Percentiles rank a stretch among this genome's conserved stretches.
These are phyloP conservation scores for Drosophila cracens DNA, from an alignment of 2,888 invertebrate species.

Conservation along the genomic window DNA sequence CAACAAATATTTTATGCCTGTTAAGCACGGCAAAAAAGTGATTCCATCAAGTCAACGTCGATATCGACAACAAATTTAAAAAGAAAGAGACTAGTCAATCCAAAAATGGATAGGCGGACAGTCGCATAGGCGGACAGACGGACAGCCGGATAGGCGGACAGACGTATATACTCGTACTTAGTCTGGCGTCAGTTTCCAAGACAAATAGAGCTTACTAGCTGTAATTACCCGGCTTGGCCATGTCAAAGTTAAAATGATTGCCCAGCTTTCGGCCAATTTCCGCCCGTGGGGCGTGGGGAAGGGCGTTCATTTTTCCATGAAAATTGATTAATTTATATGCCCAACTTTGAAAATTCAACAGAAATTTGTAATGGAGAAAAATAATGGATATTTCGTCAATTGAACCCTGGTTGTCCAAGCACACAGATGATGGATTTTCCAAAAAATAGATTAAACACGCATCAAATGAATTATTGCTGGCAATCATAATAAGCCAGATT, in stretches of 20 bases:
- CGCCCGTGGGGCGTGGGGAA: not conserved
- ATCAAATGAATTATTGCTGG: slow-evolving; percentile 5
- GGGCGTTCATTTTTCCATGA: not conserved
- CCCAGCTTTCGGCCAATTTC: slow-evolving; percentile 8
- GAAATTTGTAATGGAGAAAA: slow-evolving; percentile 9
- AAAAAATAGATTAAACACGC: slow-evolving; percentile 9
- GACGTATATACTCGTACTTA: not conserved
- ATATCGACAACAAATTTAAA: not conserved
- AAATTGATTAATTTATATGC: slow-evolving; percentile 16
- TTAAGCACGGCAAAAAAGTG: not conserved
- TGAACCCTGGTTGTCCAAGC: not conserved
- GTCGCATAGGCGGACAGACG: not conserved
- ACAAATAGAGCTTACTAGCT: slow-evolving; percentile 18
- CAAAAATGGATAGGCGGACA: not conserved
- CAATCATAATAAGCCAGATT: not conserved
- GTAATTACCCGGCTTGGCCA: slow-evolving; percentile 15
- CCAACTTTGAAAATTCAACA: slow-evolving; percentile 8
- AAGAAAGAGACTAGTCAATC: not conserved
- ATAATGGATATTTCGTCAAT: slow-evolving; percentile 10
- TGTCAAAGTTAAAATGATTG: slow-evolving; percentile 16
- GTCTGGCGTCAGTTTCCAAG: slow-evolving; percentile 4
- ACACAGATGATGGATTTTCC: slow-evolving; percentile 1
- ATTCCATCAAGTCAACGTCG: not conserved
- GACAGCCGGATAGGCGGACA: not conserved
- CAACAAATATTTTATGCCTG: not conserved